Base-by-base conservation (phyloP, 2,797 vertebrate genomes). In the Myotis findleyi region DNA sequence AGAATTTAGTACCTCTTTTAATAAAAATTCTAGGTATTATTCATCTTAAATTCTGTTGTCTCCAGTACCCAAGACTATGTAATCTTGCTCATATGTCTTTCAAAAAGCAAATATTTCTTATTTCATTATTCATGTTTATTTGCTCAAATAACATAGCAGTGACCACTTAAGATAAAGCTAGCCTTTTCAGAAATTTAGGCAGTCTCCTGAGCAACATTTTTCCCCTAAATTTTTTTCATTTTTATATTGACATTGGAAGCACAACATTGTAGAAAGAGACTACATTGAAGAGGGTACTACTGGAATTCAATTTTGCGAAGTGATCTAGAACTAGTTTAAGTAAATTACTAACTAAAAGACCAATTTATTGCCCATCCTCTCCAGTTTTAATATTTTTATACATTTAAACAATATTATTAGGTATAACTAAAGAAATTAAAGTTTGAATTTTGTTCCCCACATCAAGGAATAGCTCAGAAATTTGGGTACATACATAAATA, bases 21-120 rank as follows among this genome's bases (percentile, higher is more conserved):
- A 14, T 87, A 73, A 87, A 82, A 57, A 84, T 84, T 62, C 7
- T 55, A 36, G 64, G 72, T 68, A 89, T 96, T 95, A 95, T 84
- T 92, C 36, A 66, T 91, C 41, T 87, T 80, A 80, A 88, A 75
- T 89, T 71, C 27, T 89, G 8, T 87, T 95, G n/a, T 51, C 36
- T 93, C 18, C 57, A 62, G 7, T 88, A 57, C 17, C 36, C 16
- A 25, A 75, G 16, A 80, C 62, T 69, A 21, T 25, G 75, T 38
- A 57, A 3, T 75, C 41, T 91, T 92, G 27, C n/a, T 94, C 27
- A 13, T 69, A 41, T 83, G 77, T 80, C 6, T 94, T 94, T 95
- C 30, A 94, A 91, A 76, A 93, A 41, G 3, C 49, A 91, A 20
- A 18, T 92, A 85, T 49, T 89, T 91, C 38, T 81, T 93, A 38